phyloP scores from a whole-genome alignment of 2,113 vertebrate species.

The Urocynchramus pylzowi region DNA sequence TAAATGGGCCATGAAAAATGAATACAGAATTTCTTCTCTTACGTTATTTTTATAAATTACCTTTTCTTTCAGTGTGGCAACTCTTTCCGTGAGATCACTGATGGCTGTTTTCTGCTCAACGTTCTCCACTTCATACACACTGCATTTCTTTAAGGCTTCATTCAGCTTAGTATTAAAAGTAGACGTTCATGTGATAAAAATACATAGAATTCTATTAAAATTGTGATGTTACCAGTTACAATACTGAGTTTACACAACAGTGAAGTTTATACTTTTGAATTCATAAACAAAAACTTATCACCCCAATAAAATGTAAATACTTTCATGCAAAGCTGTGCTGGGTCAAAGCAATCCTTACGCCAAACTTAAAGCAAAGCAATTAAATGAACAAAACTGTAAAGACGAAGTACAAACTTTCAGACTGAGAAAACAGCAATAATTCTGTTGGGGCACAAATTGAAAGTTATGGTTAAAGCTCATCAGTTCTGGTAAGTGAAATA shows the following conservation, averaged over 20 bases:
- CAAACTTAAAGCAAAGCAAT: background rate
- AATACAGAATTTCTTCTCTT: background rate
- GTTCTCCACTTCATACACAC: conserved; percentile 74
- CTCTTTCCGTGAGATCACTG: conserved; percentile 79
- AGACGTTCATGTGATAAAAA: background rate
- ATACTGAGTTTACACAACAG: background rate
- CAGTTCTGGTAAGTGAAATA: background rate
- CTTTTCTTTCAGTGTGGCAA: conserved; percentile 81
- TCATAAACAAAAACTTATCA: background rate
- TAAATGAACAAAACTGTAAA: background rate
- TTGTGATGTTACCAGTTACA: background rate
- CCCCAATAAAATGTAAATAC: background rate
- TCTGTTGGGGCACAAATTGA: background rate
- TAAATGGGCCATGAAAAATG: background rate
- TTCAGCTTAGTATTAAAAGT: conserved; percentile 70
- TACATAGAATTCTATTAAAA: background rate
- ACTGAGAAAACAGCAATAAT: background rate
- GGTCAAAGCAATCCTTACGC: background rate
- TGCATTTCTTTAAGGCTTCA: conserved; percentile 72
- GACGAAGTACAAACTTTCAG: background rate
- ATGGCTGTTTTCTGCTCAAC: conserved; percentile 74
- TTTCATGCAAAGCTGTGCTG: background rate
- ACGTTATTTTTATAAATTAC: conserved; percentile 53
- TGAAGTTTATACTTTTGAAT: background rate
- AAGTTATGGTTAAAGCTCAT: background rate